Conservation (phyloP, 2,888 invertebrate species). For the Eupeodes latifasciatus region DNA sequence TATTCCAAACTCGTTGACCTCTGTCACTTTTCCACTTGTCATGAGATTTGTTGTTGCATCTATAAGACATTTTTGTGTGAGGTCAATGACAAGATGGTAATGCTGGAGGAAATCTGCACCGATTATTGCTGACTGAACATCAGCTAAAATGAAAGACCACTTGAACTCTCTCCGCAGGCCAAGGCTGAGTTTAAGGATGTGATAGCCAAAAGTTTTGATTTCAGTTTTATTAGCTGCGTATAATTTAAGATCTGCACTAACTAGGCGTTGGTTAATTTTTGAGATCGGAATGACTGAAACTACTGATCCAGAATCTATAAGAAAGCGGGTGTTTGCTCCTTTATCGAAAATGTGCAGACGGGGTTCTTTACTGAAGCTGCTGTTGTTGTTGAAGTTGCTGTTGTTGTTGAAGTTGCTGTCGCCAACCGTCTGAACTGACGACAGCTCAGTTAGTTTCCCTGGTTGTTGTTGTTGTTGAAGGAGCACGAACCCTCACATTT, state of each 20-base stretch:
- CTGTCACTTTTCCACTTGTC: background rate
- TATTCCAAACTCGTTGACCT: slow-evolving; percentile 13
- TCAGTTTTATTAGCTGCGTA: slow-evolving; percentile 70
- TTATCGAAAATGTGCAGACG: slow-evolving; percentile 26
- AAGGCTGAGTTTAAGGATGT: slow-evolving; percentile 55
- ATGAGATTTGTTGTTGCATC: slow-evolving; percentile 19
- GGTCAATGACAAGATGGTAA: slow-evolving; percentile 32
- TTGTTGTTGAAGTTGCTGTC: slow-evolving; percentile 12
- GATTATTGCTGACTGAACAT: slow-evolving; percentile 32
- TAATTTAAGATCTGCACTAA: slow-evolving; percentile 50
- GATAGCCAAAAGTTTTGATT: slow-evolving; percentile 66
- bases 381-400: slow-evolving; percentile 11
- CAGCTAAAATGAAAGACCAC: slow-evolving; percentile 70
- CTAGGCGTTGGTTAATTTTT: slow-evolving; percentile 42
- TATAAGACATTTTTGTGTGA: slow-evolving; percentile 21
- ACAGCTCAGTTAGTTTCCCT: slow-evolving; percentile 36
- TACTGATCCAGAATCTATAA: slow-evolving; percentile 75
- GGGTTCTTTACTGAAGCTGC: slow-evolving; percentile 1
- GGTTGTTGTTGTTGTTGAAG: background rate
- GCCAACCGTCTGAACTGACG: slow-evolving; percentile 24
- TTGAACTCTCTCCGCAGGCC: slow-evolving; percentile 70
- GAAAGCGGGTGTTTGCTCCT: slow-evolving; percentile 46
- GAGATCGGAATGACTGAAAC: slow-evolving; percentile 66
- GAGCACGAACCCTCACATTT: too few relatives aligned
- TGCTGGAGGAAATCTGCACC: slow-evolving; percentile 32